Evolutionary conservation across 1,140 invertebrate genomes (phyloP).

Genomic region (Rhopalosiphum padi): DNA sequence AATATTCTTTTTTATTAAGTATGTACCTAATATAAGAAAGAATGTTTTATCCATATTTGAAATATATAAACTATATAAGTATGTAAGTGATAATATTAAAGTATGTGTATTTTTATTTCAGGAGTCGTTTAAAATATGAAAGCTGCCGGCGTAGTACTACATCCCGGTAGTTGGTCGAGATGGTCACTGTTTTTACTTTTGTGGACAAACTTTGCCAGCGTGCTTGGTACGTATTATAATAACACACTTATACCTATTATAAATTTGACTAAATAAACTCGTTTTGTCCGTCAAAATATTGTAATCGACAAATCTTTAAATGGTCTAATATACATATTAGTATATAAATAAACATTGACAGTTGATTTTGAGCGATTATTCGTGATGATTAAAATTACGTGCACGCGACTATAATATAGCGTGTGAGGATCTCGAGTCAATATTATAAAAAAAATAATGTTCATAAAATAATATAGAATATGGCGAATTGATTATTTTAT

Average conservation of each 20-base stretch:
- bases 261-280: not conserved
- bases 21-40: not conserved
- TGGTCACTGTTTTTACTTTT: constrained; percentile 21
- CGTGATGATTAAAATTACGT: not conserved
- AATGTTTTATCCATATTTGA: not conserved
- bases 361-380: not conserved
- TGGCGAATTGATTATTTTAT: not conserved
- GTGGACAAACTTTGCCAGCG: not conserved
- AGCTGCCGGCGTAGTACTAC: constrained; percentile 25
- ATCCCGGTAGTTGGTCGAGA: not conserved
- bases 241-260: not conserved
- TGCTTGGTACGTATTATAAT: not conserved
- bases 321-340: not conserved
- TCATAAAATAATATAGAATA: not conserved
- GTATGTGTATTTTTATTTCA: constrained; percentile 26
- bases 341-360: not conserved
- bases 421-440: not conserved
- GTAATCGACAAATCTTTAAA: not conserved
- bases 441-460: not conserved
- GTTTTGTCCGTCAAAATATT: not conserved
- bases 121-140: constrained; percentile 39
- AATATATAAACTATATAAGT: not conserved
- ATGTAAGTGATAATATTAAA: not conserved
- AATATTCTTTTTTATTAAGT: not conserved
- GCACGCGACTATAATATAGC: not conserved